Percentiles rank a stretch among this genome's conserved stretches.
These are phyloP conservation scores for Scopus umbretta DNA, from an alignment of 2,113 vertebrate genomes.

Conservation along the genomic window DNA sequence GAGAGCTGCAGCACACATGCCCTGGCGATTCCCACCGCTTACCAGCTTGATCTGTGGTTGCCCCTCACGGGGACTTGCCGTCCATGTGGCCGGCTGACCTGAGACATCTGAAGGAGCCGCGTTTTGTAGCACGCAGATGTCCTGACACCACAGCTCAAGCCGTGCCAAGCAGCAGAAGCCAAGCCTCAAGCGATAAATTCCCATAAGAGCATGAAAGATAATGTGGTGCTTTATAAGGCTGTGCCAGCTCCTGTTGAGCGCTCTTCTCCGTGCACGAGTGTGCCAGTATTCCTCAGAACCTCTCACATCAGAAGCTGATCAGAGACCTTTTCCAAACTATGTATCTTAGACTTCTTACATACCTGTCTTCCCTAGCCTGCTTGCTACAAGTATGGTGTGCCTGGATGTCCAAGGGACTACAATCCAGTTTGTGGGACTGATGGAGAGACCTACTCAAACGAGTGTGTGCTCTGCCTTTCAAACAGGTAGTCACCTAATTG, in stretches of 20 bases:
- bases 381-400: background rate
- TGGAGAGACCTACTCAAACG: slow-evolving; percentile 58
- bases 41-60: rapidly evolving
- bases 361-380: slow-evolving; percentile 23
- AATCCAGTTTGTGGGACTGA: slow-evolving; percentile 61
- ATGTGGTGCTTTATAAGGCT: background rate
- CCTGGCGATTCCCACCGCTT: background rate
- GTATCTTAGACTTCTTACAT: background rate
- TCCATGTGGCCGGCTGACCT: background rate
- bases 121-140: rapidly evolving
- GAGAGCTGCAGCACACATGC: background rate
- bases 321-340: background rate
- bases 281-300: background rate
- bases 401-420: slow-evolving; percentile 44
- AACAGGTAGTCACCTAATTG: slow-evolving; percentile 29
- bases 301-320: background rate
- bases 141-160: background rate
- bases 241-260: background rate
- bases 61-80: rapidly evolving
- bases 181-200: background rate
- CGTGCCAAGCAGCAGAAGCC: background rate
- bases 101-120: background rate
- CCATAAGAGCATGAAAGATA: background rate
- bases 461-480: slow-evolving; percentile 60
- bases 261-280: rapidly evolving